Evolutionary conservation across 2,797 vertebrate species (phyloP).

Genomic region (Poeciliopsis turneri): DNA sequence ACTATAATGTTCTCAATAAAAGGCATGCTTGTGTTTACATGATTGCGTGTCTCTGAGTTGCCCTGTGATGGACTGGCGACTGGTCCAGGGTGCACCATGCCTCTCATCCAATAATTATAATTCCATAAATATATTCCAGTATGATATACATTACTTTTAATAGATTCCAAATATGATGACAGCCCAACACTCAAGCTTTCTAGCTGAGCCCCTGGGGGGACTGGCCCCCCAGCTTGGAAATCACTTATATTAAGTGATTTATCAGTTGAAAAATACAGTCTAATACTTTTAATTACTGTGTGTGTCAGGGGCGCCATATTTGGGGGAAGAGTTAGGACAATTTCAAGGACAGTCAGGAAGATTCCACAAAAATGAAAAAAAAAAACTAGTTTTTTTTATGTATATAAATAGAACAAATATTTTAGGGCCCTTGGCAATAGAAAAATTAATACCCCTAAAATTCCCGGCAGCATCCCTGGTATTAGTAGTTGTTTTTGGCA

Average conservation of each 20-base stretch:
- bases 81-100: no score
- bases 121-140: not conserved
- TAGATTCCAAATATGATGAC: not conserved
- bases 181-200: not conserved
- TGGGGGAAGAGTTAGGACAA: no score
- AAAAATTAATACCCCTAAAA: no score
- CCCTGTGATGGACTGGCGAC: not conserved
- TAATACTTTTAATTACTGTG: not conserved
- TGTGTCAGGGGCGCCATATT: no score
- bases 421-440: no score
- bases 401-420: no score
- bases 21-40: no score
- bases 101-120: not conserved
- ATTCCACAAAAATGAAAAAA: no score
- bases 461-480: no score
- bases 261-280: not conserved
- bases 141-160: not conserved
- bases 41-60: not conserved
- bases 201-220: rapidly evolving
- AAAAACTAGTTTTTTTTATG: no score
- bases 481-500: not conserved
- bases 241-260: not conserved
- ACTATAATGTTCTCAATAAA: not conserved
- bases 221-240: not conserved
- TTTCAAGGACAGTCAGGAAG: no score